Evolutionary conservation across 2,113 vertebrate species (phyloP).

Genomic region (Sterrhoptilus dennistouni): DNA sequence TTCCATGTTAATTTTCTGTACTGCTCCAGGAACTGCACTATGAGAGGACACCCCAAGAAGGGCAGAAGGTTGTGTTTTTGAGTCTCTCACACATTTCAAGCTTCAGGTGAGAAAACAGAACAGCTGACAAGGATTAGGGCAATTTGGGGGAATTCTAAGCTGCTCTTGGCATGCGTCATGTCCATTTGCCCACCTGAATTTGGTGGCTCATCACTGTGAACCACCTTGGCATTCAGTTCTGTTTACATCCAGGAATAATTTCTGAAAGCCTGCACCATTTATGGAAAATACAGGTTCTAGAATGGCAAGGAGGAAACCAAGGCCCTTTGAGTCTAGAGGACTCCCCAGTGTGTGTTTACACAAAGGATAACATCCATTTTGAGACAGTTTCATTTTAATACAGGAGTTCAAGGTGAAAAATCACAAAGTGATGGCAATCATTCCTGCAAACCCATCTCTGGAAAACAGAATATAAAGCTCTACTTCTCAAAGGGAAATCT

Average conservation of each 20-base stretch:
- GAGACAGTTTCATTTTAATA: background rate
- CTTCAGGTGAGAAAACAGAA: background rate
- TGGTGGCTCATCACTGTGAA: fast-evolving
- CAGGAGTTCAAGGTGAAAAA: background rate
- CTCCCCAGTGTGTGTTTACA: background rate
- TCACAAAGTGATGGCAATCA: background rate
- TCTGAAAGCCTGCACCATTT: background rate
- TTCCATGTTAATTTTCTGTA: background rate
- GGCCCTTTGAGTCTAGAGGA: background rate
- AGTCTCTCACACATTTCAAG: background rate
- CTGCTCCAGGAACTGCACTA: background rate
- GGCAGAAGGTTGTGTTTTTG: too few relatives aligned
- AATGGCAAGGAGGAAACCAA: background rate
- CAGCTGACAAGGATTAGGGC: background rate
- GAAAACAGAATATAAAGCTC: background rate
- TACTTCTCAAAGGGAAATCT: background rate
- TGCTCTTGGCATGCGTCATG: background rate
- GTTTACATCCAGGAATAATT: background rate
- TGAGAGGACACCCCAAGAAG: background rate
- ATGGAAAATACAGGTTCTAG: background rate
- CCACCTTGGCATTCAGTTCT: background rate
- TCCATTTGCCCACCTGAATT: background rate
- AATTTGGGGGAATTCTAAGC: background rate
- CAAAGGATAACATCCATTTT: background rate
- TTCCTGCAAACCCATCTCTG: background rate